These are phyloP conservation scores for Takifugu ocellatus DNA, from an alignment of 2,797 vertebrate species.

Conservation along the genomic window DNA sequence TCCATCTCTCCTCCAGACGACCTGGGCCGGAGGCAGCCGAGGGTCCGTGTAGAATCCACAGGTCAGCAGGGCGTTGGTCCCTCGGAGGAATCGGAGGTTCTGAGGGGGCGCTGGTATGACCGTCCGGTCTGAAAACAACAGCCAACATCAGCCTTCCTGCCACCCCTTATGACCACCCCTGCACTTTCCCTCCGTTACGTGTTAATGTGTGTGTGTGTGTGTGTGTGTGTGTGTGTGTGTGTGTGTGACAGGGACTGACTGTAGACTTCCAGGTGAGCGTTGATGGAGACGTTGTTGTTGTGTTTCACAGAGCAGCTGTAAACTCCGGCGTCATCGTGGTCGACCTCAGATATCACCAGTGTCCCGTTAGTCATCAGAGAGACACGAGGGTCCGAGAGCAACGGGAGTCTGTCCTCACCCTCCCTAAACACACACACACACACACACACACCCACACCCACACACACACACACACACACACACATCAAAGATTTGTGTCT, in stretches of 20 bases:
- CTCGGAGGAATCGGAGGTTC: slow-evolving; percentile 45
- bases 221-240: neutral
- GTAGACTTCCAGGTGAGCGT: slow-evolving; percentile 74
- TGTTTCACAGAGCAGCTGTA: slow-evolving; percentile 76
- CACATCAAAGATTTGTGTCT: too few species aligned
- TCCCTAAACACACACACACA: slow-evolving; percentile 47
- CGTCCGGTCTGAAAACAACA: slow-evolving; percentile 72
- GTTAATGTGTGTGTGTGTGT: neutral
- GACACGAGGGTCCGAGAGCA: slow-evolving; percentile 72
- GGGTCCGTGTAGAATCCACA: slow-evolving; percentile 75
- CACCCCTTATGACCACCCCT: neutral
- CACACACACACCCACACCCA: slow-evolving; percentile 6
- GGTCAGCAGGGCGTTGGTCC: slow-evolving; percentile 61
- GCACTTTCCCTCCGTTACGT: neutral
- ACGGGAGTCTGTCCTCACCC: slow-evolving; percentile 9
- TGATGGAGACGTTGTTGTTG: slow-evolving; percentile 72
- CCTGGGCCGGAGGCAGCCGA: slow-evolving; percentile 35
- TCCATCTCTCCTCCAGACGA: slow-evolving; percentile 72
- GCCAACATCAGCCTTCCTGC: neutral
- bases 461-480: too few species aligned
- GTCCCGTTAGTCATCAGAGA: slow-evolving; percentile 76
- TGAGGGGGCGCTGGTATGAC: slow-evolving; percentile 62
- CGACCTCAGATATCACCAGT: slow-evolving; percentile 67
- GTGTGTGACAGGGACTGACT: slow-evolving; percentile 56
- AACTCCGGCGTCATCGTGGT: slow-evolving; percentile 62